Base-by-base conservation (phyloP, 2,888 invertebrate genomes). In the Hemithea aestivaria region DNA sequence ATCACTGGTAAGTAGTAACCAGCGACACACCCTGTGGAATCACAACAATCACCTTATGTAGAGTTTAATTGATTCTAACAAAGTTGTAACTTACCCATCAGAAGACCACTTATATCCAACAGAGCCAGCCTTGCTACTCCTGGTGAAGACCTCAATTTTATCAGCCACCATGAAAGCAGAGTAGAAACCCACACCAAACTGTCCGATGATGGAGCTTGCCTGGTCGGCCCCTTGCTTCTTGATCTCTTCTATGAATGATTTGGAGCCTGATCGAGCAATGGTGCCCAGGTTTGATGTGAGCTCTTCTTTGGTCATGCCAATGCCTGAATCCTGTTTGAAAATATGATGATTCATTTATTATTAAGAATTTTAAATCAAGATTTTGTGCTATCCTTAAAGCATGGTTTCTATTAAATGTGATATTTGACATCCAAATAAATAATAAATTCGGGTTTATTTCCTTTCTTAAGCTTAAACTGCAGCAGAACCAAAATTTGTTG, bases 171-270 rank as follows among this genome's bases (percentile, higher is more conserved):
- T 98, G 72, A 99, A 99, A 0, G 95, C 93, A 7, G 98, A 98
- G 76, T 99, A 99, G 77, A 99, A 99, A 1, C 98, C 99, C 9
- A 99, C 99, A 52, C 98, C 99, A 88, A 99, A 99, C 75, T 99
- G 98, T 2, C 98, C 97, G 69, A 98, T 97, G 34, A 98, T 96
- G 47, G 93, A 92, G 30, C 90, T 92, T 7, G 91, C 91, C 12
- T 87, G 78, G 1, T 88, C 85, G 2, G 88, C 77, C 25, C 90
- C 88, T 56, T 92, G 90, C 31, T 91, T 89, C 66, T 94, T 93
- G 12, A 97, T 78, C 72, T 96, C 91, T 66, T 97, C 94, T 48
- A 98, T 79, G 65, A 97, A 98, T 9, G 94, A 94, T 73, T 98
- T 98, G 0, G 98, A 98, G 0, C 98, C 99, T 39, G 98, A 98